phyloP scores from a whole-genome alignment of 2,888 invertebrate species.

The Caenorhabditis becei region DNA sequence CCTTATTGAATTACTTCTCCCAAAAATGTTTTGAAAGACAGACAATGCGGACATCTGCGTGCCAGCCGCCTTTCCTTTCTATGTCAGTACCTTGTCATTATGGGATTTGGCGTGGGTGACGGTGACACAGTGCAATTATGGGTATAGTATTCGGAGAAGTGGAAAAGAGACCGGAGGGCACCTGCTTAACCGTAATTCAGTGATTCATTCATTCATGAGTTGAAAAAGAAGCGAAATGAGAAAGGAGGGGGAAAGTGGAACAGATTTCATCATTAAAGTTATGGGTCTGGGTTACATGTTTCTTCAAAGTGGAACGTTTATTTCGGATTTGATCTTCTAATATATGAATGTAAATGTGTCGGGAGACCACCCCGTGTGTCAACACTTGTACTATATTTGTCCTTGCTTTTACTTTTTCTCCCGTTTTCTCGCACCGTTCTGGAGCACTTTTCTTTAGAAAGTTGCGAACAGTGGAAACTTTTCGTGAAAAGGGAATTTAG shows the following conservation, averaged over 20 bases:
- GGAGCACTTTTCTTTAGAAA: not conserved
- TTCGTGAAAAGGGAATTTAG: no score
- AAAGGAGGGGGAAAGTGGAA: slow-evolving; percentile 29
- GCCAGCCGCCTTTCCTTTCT: slow-evolving; percentile 29
- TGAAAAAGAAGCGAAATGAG: not conserved
- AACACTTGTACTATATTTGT: slow-evolving; percentile 47
- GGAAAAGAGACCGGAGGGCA: slow-evolving; percentile 11
- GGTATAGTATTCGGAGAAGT: not conserved
- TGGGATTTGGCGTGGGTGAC: slow-evolving; percentile 48
- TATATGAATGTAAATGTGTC: slow-evolving; percentile 25
- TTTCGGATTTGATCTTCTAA: slow-evolving; percentile 17
- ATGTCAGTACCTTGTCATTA: slow-evolving; percentile 53
- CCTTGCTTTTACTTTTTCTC: slow-evolving; percentile 32
- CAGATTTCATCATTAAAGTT: slow-evolving; percentile 37
- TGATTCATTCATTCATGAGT: slow-evolving; percentile 45
- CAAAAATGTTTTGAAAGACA: no score
- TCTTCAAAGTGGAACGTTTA: slow-evolving; percentile 8
- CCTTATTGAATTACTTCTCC: no score
- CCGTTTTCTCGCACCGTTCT: slow-evolving; percentile 5
- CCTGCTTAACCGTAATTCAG: slow-evolving; percentile 50
- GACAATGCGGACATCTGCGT: slow-evolving; percentile 31
- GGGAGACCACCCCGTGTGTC: slow-evolving; percentile 25
- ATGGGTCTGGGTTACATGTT: slow-evolving; percentile 26
- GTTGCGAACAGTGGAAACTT: not conserved
- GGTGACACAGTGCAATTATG: slow-evolving; percentile 52